These are phyloP conservation scores for Drosophila melanica DNA, from an alignment of 1,140 invertebrate genomes.

Conservation along the genomic window DNA sequence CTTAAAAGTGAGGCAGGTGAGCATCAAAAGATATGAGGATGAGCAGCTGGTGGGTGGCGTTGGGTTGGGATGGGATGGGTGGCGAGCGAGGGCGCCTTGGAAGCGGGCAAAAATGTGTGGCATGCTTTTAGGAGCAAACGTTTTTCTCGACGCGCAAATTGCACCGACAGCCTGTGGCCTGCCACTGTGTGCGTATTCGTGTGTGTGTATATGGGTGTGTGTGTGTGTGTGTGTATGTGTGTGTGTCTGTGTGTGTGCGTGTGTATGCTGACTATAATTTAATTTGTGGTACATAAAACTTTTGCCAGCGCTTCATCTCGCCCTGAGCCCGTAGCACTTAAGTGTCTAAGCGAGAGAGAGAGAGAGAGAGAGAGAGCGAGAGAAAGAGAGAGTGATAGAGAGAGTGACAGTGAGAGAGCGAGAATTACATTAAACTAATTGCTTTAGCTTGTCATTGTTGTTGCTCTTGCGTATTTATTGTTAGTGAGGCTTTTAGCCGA, in stretches of 20 bases:
- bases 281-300: constrained; percentile 81
- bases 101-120: constrained; percentile 50
- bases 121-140: constrained; percentile 73
- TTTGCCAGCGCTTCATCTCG: constrained; percentile 72
- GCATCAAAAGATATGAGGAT: constrained; percentile 62
- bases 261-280: constrained; percentile 69
- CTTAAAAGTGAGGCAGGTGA: constrained; percentile 57
- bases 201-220: constrained; percentile 32
- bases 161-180: constrained; percentile 72
- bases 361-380: not conserved
- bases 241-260: constrained; percentile 24
- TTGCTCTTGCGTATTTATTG: constrained; percentile 66
- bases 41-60: constrained; percentile 5
- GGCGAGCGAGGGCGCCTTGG: too few relatives aligned
- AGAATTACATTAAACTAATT: constrained; percentile 82
- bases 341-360: constrained; percentile 9
- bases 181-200: constrained; percentile 15
- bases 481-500: constrained; percentile 72
- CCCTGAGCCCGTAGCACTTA: constrained; percentile 27
- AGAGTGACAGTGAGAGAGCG: constrained; percentile 18
- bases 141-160: constrained; percentile 69
- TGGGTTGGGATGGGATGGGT: too few relatives aligned
- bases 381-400: constrained; percentile 21
- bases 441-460: constrained; percentile 80
- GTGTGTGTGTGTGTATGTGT: constrained; percentile 17